Evolutionary conservation across 2,797 vertebrate species (phyloP).

Genomic region (Sphenopsis melanotis): DNA sequence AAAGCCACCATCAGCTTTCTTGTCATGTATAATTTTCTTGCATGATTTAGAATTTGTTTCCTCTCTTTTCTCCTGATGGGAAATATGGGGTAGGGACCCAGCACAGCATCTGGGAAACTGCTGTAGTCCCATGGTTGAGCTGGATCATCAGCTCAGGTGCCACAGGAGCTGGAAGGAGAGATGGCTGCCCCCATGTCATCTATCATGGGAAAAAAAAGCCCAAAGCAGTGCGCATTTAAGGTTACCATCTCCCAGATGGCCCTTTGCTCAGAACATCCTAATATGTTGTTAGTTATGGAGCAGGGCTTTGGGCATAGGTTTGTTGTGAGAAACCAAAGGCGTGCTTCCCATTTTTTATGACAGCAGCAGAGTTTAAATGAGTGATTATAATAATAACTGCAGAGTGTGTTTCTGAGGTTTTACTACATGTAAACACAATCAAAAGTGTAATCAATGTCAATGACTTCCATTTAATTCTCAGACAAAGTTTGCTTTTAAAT

Average conservation of each 20-base stretch:
- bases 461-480: constrained; percentile 33
- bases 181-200: background rate
- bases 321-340: background rate
- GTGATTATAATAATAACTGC: background rate
- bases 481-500: constrained; percentile 48
- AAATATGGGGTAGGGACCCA: background rate
- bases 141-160: background rate
- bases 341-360: background rate
- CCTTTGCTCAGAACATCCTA: background rate
- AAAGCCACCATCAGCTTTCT: background rate
- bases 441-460: constrained; percentile 5
- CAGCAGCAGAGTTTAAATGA: background rate
- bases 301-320: background rate
- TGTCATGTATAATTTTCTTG: background rate
- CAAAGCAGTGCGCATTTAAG: background rate
- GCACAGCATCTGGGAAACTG: background rate
- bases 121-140: background rate
- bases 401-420: background rate
- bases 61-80: background rate
- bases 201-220: background rate
- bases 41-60: background rate
- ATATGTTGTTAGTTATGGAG: background rate
- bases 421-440: background rate
- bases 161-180: background rate
- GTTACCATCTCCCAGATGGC: background rate